Base-by-base conservation (phyloP, 1,140 invertebrate genomes). In the Nomia melanderi region DNA sequence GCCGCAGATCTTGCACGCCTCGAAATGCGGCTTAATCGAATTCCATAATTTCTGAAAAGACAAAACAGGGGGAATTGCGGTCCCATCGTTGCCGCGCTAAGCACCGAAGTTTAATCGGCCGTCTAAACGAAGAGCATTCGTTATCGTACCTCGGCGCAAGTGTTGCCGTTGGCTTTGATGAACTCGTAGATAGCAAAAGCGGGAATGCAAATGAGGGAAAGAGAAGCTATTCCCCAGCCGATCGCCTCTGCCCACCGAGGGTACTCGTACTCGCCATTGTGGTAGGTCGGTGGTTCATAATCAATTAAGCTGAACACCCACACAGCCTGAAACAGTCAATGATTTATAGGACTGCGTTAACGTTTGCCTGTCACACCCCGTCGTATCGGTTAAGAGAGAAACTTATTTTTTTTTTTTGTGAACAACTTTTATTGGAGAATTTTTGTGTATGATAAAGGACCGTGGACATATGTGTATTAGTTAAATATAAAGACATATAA, bases 241-340 rank as follows among this genome's bases (percentile, higher is more conserved):
- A 98, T 90, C 5, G 93, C 95, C 86, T 97, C 95, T 11, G 97
- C 97, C 97, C 97, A 98, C 67, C 90, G 89, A 0, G 97, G 97
- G 90, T 97, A 98, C 27, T 93, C 91, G 84, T 98, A 97, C 27
- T 94, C 92, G 11, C 95, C 95, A 86, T 96, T 96, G 79, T 95
- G 94, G 87, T 97, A 97, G 57, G 94, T 96, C 2, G 97, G 96
- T 31, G 96, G 94, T 84, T 95, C 95, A 89, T 98, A 98, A 91
- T 98, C 96, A 41, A 97, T 95, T 84, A 98, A 93, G 85, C 96
- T 96, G 83, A 97, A 96, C 36, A 98, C 94, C 96, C 96, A 97
- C 23, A 98, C 94, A 60, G 95, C 95, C 94, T 96, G 86, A 5
- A 93, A 92, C 36, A 59, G 60, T 36, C 27, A 47, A 56, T 20